Evolutionary conservation across 2,888 invertebrate species (phyloP).

Genomic region (Agrochola lychnidis): DNA sequence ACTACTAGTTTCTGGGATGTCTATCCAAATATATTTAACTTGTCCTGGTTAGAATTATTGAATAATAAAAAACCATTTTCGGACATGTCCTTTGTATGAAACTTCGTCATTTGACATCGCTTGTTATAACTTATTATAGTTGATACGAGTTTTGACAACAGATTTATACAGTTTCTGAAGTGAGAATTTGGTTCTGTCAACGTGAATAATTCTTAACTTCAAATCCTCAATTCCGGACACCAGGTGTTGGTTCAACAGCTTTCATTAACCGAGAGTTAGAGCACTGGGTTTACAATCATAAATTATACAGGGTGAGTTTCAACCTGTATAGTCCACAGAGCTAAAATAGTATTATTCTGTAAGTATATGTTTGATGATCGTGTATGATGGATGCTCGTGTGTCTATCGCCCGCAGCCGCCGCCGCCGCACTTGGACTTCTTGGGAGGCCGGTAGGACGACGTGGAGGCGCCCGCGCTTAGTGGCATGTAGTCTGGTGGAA

Average conservation of each 20-base stretch:
- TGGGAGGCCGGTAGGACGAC: slow-evolving; percentile 83
- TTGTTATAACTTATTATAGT: background rate
- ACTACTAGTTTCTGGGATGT: no score
- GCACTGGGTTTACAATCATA: background rate
- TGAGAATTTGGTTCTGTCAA: background rate
- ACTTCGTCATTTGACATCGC: background rate
- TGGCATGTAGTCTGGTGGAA: slow-evolving; percentile 79
- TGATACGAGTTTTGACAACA: background rate
- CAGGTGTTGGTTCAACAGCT: background rate
- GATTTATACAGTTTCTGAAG: background rate
- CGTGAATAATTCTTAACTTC: background rate
- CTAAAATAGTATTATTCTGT: background rate
- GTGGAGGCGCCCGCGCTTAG: slow-evolving; percentile 80
- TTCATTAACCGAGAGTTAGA: no score
- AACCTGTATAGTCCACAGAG: background rate
- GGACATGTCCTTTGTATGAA: background rate
- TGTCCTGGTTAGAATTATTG: no score
- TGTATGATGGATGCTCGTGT: background rate
- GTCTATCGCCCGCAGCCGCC: slow-evolving; percentile 84
- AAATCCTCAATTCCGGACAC: background rate
- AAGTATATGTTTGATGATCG: background rate
- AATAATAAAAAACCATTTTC: no score
- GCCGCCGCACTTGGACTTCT: slow-evolving; percentile 81
- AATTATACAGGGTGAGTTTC: background rate
- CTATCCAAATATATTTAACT: no score